Conservation (phyloP, 1,140 invertebrate species). For the Zaprionus ghesquierei region DNA sequence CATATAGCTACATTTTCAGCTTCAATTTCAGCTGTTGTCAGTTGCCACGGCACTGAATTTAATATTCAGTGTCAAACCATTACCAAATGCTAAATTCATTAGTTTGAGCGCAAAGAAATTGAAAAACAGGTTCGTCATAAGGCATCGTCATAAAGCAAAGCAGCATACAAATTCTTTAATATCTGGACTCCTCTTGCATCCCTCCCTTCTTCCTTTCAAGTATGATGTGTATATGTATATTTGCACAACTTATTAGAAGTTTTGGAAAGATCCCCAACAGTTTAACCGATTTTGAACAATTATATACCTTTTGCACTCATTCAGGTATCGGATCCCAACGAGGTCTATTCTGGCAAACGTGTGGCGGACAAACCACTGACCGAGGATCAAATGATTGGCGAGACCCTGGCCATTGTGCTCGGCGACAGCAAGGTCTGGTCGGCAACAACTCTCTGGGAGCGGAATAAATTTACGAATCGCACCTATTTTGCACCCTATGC, state of each 20-base stretch:
- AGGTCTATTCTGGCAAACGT: constrained; percentile 96
- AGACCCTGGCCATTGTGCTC: constrained; percentile 94
- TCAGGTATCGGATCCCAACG: constrained; percentile 94
- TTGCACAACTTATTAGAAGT: constrained; percentile 64
- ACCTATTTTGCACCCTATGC: constrained; percentile 97
- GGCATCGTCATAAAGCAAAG: constrained; percentile 58
- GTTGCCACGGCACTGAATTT: constrained; percentile 62
- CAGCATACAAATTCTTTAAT: constrained; percentile 12
- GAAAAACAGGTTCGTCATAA: constrained; percentile 79
- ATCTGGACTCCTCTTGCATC: constrained; percentile 11
- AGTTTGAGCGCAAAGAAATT: constrained; percentile 70
- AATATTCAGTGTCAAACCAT: constrained; percentile 82
- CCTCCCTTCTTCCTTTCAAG: constrained; percentile 4
- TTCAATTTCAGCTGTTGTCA: constrained; percentile 37
- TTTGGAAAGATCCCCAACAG: constrained; percentile 9
- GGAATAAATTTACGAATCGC: constrained; percentile 96
- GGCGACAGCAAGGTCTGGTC: constrained; percentile 96
- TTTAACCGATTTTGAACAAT: background rate
- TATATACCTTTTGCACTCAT: constrained; percentile 16
- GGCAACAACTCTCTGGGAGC: constrained; percentile 96
- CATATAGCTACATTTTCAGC: background rate
- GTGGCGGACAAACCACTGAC: constrained; percentile 94
- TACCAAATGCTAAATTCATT: constrained; percentile 82
- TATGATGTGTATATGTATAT: constrained; percentile 31
- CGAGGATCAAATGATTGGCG: constrained; percentile 97